Base-by-base conservation (phyloP, 2,888 invertebrate species). In the Leptinotarsa haldemani region DNA sequence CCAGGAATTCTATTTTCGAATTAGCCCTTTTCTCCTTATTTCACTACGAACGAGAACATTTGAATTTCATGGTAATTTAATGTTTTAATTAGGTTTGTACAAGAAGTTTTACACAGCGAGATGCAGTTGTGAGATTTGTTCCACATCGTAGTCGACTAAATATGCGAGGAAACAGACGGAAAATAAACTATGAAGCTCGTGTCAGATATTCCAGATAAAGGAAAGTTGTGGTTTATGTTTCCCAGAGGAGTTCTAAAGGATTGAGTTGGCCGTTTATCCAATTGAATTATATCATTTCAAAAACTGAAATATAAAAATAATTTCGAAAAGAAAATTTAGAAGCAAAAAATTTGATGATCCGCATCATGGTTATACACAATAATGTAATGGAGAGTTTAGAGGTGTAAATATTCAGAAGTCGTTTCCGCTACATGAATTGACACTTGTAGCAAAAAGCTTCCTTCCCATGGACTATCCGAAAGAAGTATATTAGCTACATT, bases 11-110 rank as follows among this genome's bases (percentile, higher is more conserved):
- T 68, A 74, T 67, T 67, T 67, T 63, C 47, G 65, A 71, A 71
- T 71, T 63, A 61, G 63, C 67, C 56, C 22, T 61, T 20, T 65
- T 63, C 40, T 61, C 50, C 69, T 56, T 67, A 52, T 70, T 67
- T 67, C 74, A 70, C 72, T 71, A 65, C 71, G 50, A 69, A 73
- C 64, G 65, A 48, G 74, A 74, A 76, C 79, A 77, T 76, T 79
- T 73, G 74, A 80, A 81, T 81, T 80, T 81, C 79, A 80, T 80
- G 80, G 78, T 80, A 80, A 81, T 79, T 81, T 78, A 80, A 78
- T 79, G 78, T 79, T 80, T 79, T 81, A 81, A 81, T 81, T 81
- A 77, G 71, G 75, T 78, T 77, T 74, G 76, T 73, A 70, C 74
- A 71, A 70, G 69, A 74, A 75, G 68, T 75, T 75, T 73, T 70